Conservation (phyloP, 1,140 invertebrate genomes). For the Drosophila malerkotliana region DNA sequence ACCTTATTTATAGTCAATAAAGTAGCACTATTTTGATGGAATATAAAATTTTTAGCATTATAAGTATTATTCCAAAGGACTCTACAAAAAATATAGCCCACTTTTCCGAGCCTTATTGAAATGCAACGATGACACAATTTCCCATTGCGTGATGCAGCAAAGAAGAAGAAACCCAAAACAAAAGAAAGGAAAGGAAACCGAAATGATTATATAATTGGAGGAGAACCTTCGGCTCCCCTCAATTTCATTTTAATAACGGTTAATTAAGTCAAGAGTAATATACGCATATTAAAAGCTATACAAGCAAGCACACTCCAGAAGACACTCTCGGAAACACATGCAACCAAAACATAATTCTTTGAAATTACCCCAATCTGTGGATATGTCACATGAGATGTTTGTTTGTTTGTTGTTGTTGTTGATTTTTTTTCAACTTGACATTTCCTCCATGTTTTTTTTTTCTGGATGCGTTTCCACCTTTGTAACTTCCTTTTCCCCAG, state of each 20-base stretch:
- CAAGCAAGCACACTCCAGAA: conserved; percentile 32
- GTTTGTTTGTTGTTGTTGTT: conserved; percentile 3
- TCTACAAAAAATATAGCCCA: not conserved
- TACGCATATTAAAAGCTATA: conserved; percentile 64
- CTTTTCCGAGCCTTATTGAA: not conserved
- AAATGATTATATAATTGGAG: conserved; percentile 76
- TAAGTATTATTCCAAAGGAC: not conserved
- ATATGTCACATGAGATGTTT: conserved; percentile 62
- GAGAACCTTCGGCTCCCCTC: conserved; percentile 47
- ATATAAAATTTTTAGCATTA: too few relatives aligned
- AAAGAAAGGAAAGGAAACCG: conserved; percentile 10
- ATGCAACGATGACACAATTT: conserved; percentile 39
- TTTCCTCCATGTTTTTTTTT: conserved; percentile 24
- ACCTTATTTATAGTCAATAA: too few relatives aligned
- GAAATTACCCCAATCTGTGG: conserved; percentile 65
- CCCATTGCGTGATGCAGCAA: conserved; percentile 6
- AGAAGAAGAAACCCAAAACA: not conserved
- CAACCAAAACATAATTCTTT: conserved; percentile 17
- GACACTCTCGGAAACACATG: conserved; percentile 34
- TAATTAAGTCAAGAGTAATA: conserved; percentile 78
- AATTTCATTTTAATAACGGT: conserved; percentile 78
- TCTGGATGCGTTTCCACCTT: conserved; percentile 36
- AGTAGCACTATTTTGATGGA: too few relatives aligned
- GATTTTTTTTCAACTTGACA: conserved; percentile 3
- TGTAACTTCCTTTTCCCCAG: conserved; percentile 22